Evolutionary conservation across 2,888 invertebrate species (phyloP), one percentile per base, ranked within the genome.

Genomic region (Pycnomerus fuliginosus): DNA sequence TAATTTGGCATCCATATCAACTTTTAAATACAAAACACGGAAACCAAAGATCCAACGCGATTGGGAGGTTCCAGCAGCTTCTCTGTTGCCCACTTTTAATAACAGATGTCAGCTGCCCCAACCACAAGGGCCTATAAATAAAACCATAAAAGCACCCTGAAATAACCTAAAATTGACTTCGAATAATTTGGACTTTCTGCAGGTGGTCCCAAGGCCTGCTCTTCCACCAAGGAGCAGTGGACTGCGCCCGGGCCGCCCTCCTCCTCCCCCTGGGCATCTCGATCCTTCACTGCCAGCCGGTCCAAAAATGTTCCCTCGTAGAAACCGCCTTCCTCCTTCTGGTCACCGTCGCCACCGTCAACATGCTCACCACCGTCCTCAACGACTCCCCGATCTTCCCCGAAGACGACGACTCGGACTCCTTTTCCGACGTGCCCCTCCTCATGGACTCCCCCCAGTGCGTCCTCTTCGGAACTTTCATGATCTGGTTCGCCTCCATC

Each of bases 401-500:
- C n/a, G 85, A 86, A 64, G 85, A 84, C 60, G 85, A 85, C 56
- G 80, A 80, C 54, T 83, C 83, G 56, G 82, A 83, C 58, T 74
- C 83, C 55, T 79, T 84, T 44, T 60, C 67, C 12, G 66, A 67
- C 45, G 62, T 58, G 22, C 66, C 63, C 79, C 75, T 88, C 56
- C 78, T 89, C 51, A 86, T 88, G 85, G 90, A 90, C 71, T 88
- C 87, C 47, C 90, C 90, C 2, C 85, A 90, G 79, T 93, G 93
- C 73, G 90, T 92, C 49, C 79, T 90, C 32, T 93, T 93, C 73
- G 92, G 92, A 50, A 84, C 90, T 36, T 89, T 90, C 72, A 92
- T 92, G 85, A 91, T 92, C 67, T 93, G 92, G 92, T 92, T 93
- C 74, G 89, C 90, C 37, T 88, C 88, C 53, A 86, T 92, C 67